Base-by-base conservation (phyloP, 2,797 vertebrate species). In the Scarus forsteni region DNA sequence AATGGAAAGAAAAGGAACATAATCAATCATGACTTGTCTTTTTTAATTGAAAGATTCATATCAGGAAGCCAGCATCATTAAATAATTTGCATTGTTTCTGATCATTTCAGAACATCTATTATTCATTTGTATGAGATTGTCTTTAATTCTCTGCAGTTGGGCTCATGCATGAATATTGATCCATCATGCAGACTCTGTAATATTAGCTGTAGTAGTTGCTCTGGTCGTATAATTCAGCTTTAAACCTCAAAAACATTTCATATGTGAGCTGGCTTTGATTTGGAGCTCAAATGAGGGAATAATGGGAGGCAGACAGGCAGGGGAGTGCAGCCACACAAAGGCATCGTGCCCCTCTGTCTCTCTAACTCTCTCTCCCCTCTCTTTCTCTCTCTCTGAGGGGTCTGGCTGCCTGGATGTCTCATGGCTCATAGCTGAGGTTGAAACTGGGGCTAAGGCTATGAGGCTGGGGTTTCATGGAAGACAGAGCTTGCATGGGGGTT, bases 261-360 rank as follows among this genome's bases (percentile, higher is more conserved):
- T 87, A 92, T 92, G 91, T 84, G 88, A 73, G 80, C 89, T 93
- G 92, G 88, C 90, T 93, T 93, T 92, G 86, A 92, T 93, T 93
- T 93, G 76, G 80, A 85, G 79, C 79, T 65, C 71, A 78, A 89
- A 89, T 86, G 84, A 66, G 79, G 80, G 64, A 89, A 90, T 93
- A 93, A 93, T 91, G 86, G 88, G 88, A 92, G 87, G 88, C 92
- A 93, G 92, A 92, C 90, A 73, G 83, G 85, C 79, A 51, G 80
- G 77, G 85, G 85, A 86, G 75, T 8, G 81, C 79, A 87, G 89
- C 90, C 89, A 85, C 90, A 93, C 90, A 93, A 93, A 93, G 89
- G 75, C 85, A 69, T 69, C 56, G 12, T 68, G 86, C 77, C 87
- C 9, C 38, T 39, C 38, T 39, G 7, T 73, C 87, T 86, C 79